A percentile compares a stretch with the other conserved stretches of the same genome.
Evolutionary conservation across 2,797 vertebrate genomes (phyloP).

Genomic region (Geotrypetes seraphini): DNA sequence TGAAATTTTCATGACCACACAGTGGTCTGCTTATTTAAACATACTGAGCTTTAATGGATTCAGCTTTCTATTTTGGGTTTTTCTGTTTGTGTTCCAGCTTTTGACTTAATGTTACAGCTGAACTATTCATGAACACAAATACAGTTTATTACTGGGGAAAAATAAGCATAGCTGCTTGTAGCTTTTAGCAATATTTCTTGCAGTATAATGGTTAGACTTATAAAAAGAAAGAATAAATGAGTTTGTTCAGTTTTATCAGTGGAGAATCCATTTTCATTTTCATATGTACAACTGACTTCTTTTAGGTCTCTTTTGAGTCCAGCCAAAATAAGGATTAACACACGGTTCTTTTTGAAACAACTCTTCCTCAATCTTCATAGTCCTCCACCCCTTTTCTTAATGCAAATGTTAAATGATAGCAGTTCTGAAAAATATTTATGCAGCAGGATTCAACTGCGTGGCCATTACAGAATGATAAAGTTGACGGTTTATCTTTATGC

Average conservation of each 20-base stretch:
- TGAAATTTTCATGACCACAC: slow-evolving; percentile 24
- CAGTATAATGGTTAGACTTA: too few relatives aligned
- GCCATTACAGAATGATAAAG: too few relatives aligned
- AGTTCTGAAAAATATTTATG: too few relatives aligned
- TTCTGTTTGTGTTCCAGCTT: slow-evolving; percentile 18
- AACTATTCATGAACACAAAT: slow-evolving; percentile 30
- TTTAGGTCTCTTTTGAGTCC: too few relatives aligned
- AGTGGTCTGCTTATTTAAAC: slow-evolving; percentile 31
- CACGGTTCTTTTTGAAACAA: too few relatives aligned
- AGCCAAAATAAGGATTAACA: too few relatives aligned
- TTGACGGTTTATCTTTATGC: too few relatives aligned
- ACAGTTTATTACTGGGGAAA: slow-evolving; percentile 21
- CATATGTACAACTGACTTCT: slow-evolving; percentile 2
- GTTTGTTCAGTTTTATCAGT: background rate
- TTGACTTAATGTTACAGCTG: slow-evolving; percentile 22
- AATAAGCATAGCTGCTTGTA: background rate
- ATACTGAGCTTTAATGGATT: slow-evolving; percentile 34
- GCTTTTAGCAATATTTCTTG: background rate
- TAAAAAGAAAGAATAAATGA: too few relatives aligned
- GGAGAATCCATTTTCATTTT: slow-evolving; percentile 2
- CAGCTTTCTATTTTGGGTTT: slow-evolving; percentile 32
- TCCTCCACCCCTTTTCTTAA: too few relatives aligned
- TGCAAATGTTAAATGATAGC: too few relatives aligned
- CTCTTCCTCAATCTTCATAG: too few relatives aligned
- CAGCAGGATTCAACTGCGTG: too few relatives aligned